Evolutionary conservation across 2,797 vertebrate genomes (phyloP).

Genomic region (Dendrocincla fuliginosa): DNA sequence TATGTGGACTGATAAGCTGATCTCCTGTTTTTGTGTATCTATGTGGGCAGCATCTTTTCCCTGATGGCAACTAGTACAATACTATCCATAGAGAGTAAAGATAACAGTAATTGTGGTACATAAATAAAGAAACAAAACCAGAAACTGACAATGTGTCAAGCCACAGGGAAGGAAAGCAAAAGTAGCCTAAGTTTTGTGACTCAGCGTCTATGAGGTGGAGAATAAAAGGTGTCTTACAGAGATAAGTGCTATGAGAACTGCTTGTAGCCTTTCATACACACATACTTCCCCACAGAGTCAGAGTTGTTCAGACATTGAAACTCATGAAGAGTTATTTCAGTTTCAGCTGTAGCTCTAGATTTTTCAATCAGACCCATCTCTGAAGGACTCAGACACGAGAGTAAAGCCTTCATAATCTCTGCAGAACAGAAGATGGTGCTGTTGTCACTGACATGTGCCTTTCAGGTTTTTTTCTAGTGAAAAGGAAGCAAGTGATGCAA

Average conservation of each 20-base stretch:
- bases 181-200: neutral
- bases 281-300: neutral
- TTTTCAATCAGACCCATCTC: neutral
- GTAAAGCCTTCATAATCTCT: neutral
- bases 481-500: neutral
- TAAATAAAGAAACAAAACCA: neutral
- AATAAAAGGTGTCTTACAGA: neutral
- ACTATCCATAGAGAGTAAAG: neutral
- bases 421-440: conserved; percentile 68
- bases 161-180: neutral
- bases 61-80: neutral
- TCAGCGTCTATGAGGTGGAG: neutral
- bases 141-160: neutral
- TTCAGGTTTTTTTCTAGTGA: neutral
- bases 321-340: neutral
- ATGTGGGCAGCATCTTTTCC: neutral
- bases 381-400: neutral
- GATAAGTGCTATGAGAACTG: neutral
- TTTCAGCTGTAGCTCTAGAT: neutral
- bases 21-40: neutral
- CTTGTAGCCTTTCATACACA: neutral
- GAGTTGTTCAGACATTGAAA: neutral
- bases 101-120: neutral
- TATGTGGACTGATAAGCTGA: neutral
- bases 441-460: conserved; percentile 16